These are phyloP conservation scores for Himalopsyche japonica DNA, from an alignment of 2,888 invertebrate genomes.

Conservation along the genomic window DNA sequence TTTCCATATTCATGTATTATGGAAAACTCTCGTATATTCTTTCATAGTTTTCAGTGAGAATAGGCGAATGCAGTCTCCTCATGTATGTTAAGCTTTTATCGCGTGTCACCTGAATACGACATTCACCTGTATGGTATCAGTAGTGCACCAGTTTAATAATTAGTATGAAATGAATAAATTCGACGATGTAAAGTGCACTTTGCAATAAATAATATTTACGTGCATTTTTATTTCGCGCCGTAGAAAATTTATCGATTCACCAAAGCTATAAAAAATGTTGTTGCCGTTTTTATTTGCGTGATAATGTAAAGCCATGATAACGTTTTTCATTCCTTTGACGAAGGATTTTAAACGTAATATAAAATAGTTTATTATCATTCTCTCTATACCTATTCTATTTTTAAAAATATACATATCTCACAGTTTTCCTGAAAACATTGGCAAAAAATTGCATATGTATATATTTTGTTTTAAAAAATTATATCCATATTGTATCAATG, in stretches of 20 bases:
- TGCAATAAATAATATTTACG: neutral
- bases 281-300: neutral
- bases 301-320: neutral
- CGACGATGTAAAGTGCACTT: neutral
- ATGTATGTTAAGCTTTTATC: neutral
- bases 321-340: neutral
- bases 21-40: neutral
- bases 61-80: neutral
- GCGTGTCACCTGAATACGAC: neutral
- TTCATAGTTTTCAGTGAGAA: neutral
- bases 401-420: too few species aligned
- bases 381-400: too few species aligned
- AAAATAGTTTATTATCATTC: neutral
- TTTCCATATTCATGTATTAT: neutral
- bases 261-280: neutral
- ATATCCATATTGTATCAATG: too few species aligned
- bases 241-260: neutral
- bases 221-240: neutral
- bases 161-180: neutral
- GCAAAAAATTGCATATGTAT: too few species aligned
- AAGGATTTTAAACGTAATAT: neutral
- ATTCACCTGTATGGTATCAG: neutral
- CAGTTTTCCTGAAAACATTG: too few species aligned
- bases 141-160: neutral
- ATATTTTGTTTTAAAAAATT: too few species aligned